These are phyloP conservation scores for Pontoporia blainvillei DNA, from an alignment of 2,113 vertebrate species.

Conservation along the genomic window DNA sequence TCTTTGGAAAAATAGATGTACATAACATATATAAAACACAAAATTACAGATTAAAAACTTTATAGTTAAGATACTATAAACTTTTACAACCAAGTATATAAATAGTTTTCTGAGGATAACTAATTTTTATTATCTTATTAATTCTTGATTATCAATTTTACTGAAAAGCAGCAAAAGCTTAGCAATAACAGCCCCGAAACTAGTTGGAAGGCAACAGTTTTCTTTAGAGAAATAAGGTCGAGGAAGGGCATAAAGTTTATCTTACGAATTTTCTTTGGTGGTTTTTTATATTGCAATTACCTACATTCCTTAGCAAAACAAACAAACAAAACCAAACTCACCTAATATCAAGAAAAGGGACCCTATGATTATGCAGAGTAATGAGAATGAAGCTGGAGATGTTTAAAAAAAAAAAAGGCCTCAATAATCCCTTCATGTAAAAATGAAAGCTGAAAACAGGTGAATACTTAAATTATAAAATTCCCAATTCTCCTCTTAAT, in stretches of 20 bases:
- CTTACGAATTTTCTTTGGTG: neutral
- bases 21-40: neutral
- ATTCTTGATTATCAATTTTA: neutral
- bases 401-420: neutral
- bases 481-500: neutral
- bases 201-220: neutral
- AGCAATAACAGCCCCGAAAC: neutral
- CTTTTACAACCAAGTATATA: neutral
- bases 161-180: neutral
- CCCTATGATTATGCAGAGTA: neutral
- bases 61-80: neutral
- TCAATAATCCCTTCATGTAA: neutral
- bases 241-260: neutral
- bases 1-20: neutral
- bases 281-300: neutral
- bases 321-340: neutral
- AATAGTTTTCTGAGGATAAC: neutral
- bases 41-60: neutral
- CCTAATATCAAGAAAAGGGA: neutral
- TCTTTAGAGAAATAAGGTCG: neutral
- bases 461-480: slow-evolving; percentile 1
- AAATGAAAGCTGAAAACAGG: neutral
- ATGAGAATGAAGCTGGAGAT: neutral
- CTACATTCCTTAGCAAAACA: neutral
- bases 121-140: neutral